Conservation (phyloP, 2,888 invertebrate species). For the Mantis religiosa region DNA sequence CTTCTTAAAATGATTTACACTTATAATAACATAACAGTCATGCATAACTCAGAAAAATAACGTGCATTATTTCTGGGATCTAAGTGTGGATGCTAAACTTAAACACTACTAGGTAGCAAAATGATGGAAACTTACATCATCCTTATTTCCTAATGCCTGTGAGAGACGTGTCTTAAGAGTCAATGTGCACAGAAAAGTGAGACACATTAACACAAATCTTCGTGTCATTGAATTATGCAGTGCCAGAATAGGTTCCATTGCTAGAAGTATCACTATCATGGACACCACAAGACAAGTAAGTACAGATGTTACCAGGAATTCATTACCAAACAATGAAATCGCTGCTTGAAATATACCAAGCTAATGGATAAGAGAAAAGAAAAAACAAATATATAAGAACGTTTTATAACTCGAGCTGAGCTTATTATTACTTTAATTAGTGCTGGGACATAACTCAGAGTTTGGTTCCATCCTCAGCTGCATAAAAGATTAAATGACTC, state of each 20-base stretch:
- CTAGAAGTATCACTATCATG: constrained; percentile 33
- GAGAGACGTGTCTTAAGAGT: constrained; percentile 47
- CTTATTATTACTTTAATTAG: no score
- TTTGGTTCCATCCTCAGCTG: no score
- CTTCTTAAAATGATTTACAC: no score
- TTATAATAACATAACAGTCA: no score
- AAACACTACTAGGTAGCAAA: background rate
- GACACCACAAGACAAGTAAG: constrained; percentile 37
- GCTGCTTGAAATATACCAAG: constrained; percentile 43
- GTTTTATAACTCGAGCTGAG: no score
- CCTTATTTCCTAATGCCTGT: constrained; percentile 38
- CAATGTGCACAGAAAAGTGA: constrained; percentile 38
- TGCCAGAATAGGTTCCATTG: constrained; percentile 29
- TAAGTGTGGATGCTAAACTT: no score
- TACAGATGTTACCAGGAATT: constrained; percentile 53
- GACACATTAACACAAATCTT: constrained; percentile 31
- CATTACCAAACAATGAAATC: constrained; percentile 54
- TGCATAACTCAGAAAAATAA: no score
- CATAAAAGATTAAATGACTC: no score
- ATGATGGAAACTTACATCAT: constrained; percentile 38
- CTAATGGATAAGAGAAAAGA: constrained; percentile 38
- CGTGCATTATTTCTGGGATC: no score
- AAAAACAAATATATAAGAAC: background rate
- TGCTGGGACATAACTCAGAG: no score
- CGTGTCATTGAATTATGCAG: constrained; percentile 27